Conservation (phyloP, 2,888 invertebrate genomes). For the Drosophila koepferae region DNA sequence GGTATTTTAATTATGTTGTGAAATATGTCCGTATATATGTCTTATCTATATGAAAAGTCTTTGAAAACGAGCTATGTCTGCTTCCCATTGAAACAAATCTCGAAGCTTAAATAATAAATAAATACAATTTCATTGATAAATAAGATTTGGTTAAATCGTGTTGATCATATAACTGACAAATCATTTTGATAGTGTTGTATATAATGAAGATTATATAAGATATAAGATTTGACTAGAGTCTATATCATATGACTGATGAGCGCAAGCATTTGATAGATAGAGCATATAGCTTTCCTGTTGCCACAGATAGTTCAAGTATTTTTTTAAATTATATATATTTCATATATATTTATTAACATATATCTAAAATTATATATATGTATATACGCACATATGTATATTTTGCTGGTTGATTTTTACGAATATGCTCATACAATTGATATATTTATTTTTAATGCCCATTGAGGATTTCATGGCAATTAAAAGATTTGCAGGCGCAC, state of each 20-base stretch:
- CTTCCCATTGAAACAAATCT: not conserved
- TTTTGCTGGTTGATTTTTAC: constrained; percentile 6
- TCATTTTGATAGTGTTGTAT: too few relatives aligned
- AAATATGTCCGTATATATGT: not conserved
- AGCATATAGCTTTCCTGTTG: not conserved
- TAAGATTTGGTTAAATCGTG: not conserved
- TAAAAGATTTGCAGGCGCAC: constrained; percentile 72
- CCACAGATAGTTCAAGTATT: constrained; percentile 5
- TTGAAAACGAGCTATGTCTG: not conserved
- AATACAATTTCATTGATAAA: not conserved
- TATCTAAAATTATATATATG: constrained; percentile 1
- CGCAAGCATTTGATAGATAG: too few relatives aligned
- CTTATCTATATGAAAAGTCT: not conserved
- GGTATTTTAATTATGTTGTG: not conserved
- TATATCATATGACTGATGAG: too few relatives aligned
- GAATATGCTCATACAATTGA: constrained; percentile 48
- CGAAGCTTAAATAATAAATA: not conserved
- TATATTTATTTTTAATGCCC: constrained; percentile 78
- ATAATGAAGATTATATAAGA: too few relatives aligned
- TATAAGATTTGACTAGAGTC: too few relatives aligned
- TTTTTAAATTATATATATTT: not conserved
- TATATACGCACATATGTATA: constrained; percentile 20
- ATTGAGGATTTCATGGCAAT: constrained; percentile 79
- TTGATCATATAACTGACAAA: too few relatives aligned
- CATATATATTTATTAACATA: not conserved